These are phyloP conservation scores for Sinhomidia bicolor DNA, from an alignment of 2,888 invertebrate genomes.

Conservation along the genomic window DNA sequence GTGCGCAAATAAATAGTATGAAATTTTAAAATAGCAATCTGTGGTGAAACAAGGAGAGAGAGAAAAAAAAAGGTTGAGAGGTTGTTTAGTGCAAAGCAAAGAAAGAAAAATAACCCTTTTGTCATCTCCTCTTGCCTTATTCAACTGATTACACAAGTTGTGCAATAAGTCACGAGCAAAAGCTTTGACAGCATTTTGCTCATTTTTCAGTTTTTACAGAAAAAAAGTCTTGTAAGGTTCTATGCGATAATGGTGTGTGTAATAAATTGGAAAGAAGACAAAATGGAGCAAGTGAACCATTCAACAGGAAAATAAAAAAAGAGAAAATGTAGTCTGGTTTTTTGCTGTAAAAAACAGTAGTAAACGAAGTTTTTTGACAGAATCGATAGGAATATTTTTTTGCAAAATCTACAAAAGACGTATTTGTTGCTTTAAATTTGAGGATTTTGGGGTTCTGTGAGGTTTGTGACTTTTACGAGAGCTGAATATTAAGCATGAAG, in stretches of 20 bases:
- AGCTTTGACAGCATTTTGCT: constrained; percentile 36
- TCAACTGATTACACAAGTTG: constrained; percentile 47
- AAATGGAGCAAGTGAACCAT: background rate
- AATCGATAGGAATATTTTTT: too few species aligned
- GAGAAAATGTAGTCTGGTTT: too few species aligned
- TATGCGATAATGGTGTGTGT: background rate
- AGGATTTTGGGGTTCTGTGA: too few species aligned
- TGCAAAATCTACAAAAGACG: too few species aligned
- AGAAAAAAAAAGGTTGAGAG: background rate
- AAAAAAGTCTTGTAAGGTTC: constrained; percentile 10
- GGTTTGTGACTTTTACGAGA: too few species aligned
- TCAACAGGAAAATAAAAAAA: too few species aligned
- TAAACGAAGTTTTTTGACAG: too few species aligned
- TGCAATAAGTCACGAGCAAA: constrained; percentile 48
- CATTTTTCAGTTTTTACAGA: constrained; percentile 46
- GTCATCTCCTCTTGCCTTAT: constrained; percentile 21
- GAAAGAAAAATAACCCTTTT: constrained; percentile 52
- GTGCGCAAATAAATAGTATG: background rate
- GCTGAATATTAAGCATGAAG: too few species aligned
- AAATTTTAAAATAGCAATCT: constrained; percentile 19
- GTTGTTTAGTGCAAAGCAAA: background rate
- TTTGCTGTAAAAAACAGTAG: too few species aligned
- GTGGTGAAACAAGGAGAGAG: background rate
- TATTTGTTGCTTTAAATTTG: too few species aligned
- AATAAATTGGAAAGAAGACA: background rate